Percentiles rank a stretch among this genome's conserved stretches.
These are phyloP conservation scores for Centruroides vittatus DNA, from an alignment of 1,140 invertebrate species.

Conservation along the genomic window DNA sequence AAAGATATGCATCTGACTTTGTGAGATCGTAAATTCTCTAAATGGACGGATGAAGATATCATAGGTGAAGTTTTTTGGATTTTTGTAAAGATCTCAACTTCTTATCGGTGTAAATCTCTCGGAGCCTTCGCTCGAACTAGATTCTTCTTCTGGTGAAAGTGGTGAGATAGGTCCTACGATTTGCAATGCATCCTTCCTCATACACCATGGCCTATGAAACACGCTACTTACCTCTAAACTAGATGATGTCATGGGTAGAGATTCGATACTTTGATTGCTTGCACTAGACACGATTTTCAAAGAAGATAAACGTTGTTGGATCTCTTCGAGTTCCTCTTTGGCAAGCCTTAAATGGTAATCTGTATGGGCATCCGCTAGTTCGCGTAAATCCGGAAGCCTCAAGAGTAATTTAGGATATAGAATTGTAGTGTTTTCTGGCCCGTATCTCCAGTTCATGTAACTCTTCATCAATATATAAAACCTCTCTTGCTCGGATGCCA, in stretches of 20 bases:
- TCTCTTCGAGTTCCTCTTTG: conserved; percentile 21
- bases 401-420: conserved; percentile 38
- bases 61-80: too few species aligned
- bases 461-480: conserved; percentile 34
- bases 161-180: conserved; percentile 6
- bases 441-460: conserved; percentile 36
- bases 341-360: conserved; percentile 31
- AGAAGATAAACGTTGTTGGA: conserved; percentile 23
- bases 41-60: too few species aligned
- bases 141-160: conserved; percentile 12
- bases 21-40: too few species aligned
- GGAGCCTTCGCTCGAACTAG: conserved; percentile 16
- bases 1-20: too few species aligned
- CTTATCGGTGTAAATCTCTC: too few species aligned
- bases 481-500: conserved; percentile 33
- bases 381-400: conserved; percentile 37
- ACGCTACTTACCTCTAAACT: not conserved
- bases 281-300: conserved; percentile 20
- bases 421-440: conserved; percentile 23
- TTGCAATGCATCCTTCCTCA: conserved; percentile 6
- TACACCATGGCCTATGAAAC: conserved; percentile 1
- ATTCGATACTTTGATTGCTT: not conserved
- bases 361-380: conserved; percentile 38
- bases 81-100: too few species aligned
- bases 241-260: not conserved